These are phyloP conservation scores for Tetragonula carbonaria DNA, from an alignment of 2,888 invertebrate species.

Conservation along the genomic window DNA sequence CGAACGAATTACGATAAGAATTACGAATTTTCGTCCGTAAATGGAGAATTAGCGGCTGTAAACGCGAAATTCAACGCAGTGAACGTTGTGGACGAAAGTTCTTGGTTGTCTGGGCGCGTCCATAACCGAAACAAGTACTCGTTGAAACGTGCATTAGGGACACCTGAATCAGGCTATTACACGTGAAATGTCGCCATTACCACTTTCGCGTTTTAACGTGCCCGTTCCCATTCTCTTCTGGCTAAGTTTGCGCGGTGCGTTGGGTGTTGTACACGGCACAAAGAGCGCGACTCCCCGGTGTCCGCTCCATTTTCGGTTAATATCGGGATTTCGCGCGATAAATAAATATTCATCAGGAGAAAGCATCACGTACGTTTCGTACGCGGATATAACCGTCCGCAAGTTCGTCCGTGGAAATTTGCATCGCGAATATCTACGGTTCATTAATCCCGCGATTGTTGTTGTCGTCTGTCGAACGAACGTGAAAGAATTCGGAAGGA, in stretches of 20 bases:
- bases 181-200: slow-evolving; percentile 34
- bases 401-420: not conserved
- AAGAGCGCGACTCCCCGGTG: slow-evolving; percentile 5
- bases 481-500: not conserved
- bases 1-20: too few relatives aligned
- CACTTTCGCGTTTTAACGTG: slow-evolving; percentile 20
- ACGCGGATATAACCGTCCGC: not conserved
- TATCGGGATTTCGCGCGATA: not conserved
- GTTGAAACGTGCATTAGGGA: slow-evolving; percentile 41
- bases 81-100: not conserved
- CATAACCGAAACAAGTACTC: slow-evolving; percentile 24
- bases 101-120: not conserved
- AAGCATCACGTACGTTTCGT: not conserved
- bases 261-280: not conserved
- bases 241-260: slow-evolving; percentile 8
- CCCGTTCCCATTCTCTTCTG: slow-evolving; percentile 10
- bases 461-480: not conserved
- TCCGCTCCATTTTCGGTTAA: slow-evolving; percentile 7
- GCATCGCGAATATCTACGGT: not conserved
- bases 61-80: slow-evolving; percentile 1
- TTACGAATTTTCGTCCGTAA: too few relatives aligned
- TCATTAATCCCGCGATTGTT: not conserved
- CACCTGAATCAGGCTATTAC: slow-evolving; percentile 39
- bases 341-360: not conserved
- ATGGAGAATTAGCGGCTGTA: too few relatives aligned